These are phyloP conservation scores for Sitophilus oryzae DNA, from an alignment of 1,140 invertebrate species.

Conservation along the genomic window DNA sequence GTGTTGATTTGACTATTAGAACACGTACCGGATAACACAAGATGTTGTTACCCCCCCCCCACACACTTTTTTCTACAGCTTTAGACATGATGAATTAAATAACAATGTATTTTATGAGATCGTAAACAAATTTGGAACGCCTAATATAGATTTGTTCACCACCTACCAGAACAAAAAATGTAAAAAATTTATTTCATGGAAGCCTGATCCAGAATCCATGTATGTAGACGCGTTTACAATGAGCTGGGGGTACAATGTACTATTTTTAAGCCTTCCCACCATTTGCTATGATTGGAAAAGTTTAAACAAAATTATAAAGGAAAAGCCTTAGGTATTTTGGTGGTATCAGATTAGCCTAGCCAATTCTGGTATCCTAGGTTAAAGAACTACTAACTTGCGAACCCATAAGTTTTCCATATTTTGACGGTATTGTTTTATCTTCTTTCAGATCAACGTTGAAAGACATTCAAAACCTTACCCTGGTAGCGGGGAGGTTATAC, in stretches of 20 bases:
- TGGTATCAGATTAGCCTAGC: neutral
- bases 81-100: no score
- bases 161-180: constrained; percentile 1
- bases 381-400: constrained; percentile 3
- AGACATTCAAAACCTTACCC: neutral
- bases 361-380: constrained; percentile 2
- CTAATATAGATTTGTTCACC: neutral
- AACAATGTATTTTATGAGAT: neutral
- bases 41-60: no score
- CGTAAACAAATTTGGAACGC: neutral
- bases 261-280: constrained; percentile 1
- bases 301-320: neutral
- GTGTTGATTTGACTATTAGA: no score
- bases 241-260: neutral
- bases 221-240: neutral
- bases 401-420: constrained; percentile 3
- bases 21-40: no score
- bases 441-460: constrained; percentile 4
- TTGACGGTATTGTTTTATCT: constrained; percentile 5
- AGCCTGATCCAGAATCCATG: no score
- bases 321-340: no score
- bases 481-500: neutral
- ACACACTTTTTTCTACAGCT: no score
- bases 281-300: neutral
- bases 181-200: no score